phyloP scores from a whole-genome alignment of 2,113 vertebrate genomes.

The Catharus fuscescens region DNA sequence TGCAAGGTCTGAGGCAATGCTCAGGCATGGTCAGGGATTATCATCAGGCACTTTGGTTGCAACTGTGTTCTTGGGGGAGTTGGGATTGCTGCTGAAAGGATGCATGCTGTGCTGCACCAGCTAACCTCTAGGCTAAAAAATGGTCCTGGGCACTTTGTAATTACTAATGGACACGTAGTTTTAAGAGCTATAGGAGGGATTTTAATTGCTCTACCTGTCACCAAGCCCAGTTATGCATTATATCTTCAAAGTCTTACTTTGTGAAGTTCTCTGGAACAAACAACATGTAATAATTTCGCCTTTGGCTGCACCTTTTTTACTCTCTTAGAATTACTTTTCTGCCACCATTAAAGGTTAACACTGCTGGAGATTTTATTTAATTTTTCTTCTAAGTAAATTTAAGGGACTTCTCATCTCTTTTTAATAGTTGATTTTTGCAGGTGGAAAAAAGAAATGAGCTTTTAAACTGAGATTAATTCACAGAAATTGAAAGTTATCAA shows the following conservation, averaged over 20 bases:
- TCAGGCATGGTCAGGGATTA: background rate
- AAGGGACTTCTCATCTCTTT: background rate
- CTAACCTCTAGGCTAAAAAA: background rate
- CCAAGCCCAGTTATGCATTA: background rate
- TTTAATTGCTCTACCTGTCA: background rate
- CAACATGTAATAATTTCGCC: background rate
- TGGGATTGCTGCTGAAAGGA: background rate
- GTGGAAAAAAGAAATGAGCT: background rate
- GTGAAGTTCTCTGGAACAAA: background rate
- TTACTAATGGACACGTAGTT: background rate
- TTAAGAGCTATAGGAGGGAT: background rate
- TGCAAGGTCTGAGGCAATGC: background rate
- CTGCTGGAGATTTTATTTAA: background rate
- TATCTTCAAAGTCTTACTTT: background rate
- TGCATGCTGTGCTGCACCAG: background rate
- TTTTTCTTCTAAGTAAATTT: background rate
- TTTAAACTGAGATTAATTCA: slow-evolving; percentile 30
- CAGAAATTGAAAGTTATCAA: slow-evolving; percentile 32
- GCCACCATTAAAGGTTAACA: background rate
- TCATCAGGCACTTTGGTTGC: background rate
- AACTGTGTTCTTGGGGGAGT: rapidly evolving
- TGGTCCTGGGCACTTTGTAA: background rate
- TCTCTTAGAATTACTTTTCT: background rate
- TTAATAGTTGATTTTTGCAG: slow-evolving; percentile 25
- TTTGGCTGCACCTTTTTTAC: background rate